Conservation (phyloP, 2,797 vertebrate species). For the Helarctos malayanus region DNA sequence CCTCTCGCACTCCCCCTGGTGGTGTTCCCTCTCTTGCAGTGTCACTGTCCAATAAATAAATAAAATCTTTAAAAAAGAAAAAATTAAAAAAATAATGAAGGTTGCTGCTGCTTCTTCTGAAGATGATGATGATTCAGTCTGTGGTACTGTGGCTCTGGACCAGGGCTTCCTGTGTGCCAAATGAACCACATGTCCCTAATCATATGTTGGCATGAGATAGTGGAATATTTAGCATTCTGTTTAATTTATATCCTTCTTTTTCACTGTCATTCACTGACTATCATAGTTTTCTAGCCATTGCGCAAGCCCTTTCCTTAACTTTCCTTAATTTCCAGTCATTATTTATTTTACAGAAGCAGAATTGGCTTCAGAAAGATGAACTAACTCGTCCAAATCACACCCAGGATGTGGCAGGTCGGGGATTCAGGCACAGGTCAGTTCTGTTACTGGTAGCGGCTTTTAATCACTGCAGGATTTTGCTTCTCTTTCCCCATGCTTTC, state of each 20-base stretch:
- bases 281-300: not conserved
- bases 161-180: not conserved
- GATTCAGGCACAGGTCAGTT: not conserved
- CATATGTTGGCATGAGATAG: not conserved
- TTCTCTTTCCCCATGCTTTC: constrained; percentile 14
- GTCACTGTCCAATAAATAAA: too few species aligned
- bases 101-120: not conserved
- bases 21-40: too few species aligned
- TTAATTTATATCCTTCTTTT: not conserved
- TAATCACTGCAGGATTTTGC: not conserved
- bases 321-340: not conserved
- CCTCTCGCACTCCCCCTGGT: too few species aligned
- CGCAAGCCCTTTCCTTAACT: not conserved
- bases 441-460: not conserved
- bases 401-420: not conserved
- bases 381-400: not conserved
- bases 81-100: not conserved
- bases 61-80: too few species aligned
- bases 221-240: not conserved
- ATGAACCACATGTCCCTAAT: not conserved
- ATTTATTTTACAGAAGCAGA: not conserved
- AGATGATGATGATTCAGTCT: not conserved
- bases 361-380: not conserved
- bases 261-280: constrained; percentile 31
- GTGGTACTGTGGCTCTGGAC: not conserved